Evolutionary conservation across 37 sponge, comb jelly and placozoan species (phyloP).

Genomic region (Cladorhizidae sp.): DNA sequence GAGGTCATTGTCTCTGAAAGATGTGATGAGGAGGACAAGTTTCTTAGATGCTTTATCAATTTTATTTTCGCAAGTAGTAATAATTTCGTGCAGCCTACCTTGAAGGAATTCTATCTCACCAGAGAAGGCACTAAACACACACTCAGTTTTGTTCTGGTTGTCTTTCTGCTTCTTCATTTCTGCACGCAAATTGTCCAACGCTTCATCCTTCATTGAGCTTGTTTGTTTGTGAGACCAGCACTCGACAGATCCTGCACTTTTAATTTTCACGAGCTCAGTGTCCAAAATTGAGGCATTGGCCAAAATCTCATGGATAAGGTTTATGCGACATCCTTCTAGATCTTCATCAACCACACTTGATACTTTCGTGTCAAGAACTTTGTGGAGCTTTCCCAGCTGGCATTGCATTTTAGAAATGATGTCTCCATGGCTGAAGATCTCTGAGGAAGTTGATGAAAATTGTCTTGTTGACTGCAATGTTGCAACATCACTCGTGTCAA

Average conservation of each 20-base stretch:
- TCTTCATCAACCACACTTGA: constrained; percentile 4
- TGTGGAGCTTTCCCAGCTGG: constrained; percentile 50
- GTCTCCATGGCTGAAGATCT: constrained; percentile 14
- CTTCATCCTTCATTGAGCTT: neutral
- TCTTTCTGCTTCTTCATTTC: neutral
- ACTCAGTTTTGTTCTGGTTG: neutral
- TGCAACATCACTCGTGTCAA: neutral
- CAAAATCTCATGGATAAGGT: constrained; percentile 22
- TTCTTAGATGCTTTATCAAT: constrained; percentile 8
- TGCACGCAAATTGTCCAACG: neutral
- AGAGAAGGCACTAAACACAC: neutral
- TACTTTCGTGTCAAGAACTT: neutral
- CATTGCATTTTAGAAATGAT: constrained; percentile 47
- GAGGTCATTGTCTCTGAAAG: constrained; percentile 5
- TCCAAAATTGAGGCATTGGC: constrained; percentile 3
- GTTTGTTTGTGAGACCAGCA: neutral
- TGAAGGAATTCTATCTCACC: neutral
- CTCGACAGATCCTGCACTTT: neutral
- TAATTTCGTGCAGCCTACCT: neutral
- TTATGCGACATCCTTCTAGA: neutral
- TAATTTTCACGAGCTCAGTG: neutral
- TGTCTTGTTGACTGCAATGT: neutral
- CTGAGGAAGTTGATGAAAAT: neutral
- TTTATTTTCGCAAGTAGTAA: neutral
- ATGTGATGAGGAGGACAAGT: neutral